These are phyloP conservation scores for Aulostomus chinensis DNA, from an alignment of 2,797 vertebrate genomes.

Conservation along the genomic window DNA sequence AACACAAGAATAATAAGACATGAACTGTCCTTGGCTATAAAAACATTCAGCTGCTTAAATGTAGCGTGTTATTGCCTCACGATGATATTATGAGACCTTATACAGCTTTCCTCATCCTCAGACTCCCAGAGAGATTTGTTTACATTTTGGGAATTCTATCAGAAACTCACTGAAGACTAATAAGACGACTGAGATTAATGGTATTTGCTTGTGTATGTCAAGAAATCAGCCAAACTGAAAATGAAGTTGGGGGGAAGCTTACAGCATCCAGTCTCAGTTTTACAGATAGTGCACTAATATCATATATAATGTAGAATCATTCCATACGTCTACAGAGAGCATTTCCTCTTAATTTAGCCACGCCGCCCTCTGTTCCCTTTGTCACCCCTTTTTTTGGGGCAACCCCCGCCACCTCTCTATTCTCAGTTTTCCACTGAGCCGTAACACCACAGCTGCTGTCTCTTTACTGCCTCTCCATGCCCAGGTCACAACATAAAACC, in stretches of 20 bases:
- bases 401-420: constrained; percentile 50
- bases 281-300: too few species aligned
- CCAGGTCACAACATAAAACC: constrained; percentile 66
- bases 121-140: constrained; percentile 30
- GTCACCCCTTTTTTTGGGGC: constrained; percentile 22
- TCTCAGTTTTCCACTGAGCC: constrained; percentile 57
- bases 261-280: too few species aligned
- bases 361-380: constrained; percentile 15
- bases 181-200: constrained; percentile 16
- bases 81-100: constrained; percentile 15
- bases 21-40: constrained; percentile 5
- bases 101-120: constrained; percentile 2
- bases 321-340: constrained; percentile 23
- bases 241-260: too few species aligned
- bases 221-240: too few species aligned
- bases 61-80: constrained; percentile 7
- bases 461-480: constrained; percentile 60
- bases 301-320: constrained; percentile 30
- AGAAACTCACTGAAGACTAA: constrained; percentile 22
- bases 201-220: too few species aligned
- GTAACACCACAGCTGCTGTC: constrained; percentile 67
- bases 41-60: constrained; percentile 8
- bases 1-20: constrained; percentile 4
- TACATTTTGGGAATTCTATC: constrained; percentile 36
- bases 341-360: constrained; percentile 26